These are phyloP conservation scores for Corella eumyota DNA, from an alignment of 23 tunicate genomes.

Conservation along the genomic window DNA sequence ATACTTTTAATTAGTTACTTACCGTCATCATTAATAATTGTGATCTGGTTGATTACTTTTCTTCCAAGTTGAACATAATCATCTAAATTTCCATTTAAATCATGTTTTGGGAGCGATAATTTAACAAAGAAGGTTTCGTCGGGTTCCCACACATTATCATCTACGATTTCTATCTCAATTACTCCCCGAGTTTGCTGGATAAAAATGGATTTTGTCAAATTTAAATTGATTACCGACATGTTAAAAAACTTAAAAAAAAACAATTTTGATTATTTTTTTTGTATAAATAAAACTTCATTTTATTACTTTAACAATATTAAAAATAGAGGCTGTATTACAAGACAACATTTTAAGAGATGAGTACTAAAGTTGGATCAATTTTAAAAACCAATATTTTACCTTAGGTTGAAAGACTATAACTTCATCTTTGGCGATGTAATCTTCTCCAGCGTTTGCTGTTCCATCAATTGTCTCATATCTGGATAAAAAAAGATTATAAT, in stretches of 20 bases:
- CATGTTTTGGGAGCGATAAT: slow-evolving; percentile 26
- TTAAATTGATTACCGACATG: too few species aligned
- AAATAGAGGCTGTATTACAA: too few species aligned
- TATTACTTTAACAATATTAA: too few species aligned
- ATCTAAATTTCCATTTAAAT: slow-evolving; percentile 9
- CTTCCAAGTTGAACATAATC: slow-evolving; percentile 57
- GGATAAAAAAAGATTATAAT: too few species aligned
- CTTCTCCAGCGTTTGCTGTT: slow-evolving; percentile 77
- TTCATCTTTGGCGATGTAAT: slow-evolving; percentile 41
- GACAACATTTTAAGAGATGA: too few species aligned
- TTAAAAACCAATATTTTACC: slow-evolving; percentile 17
- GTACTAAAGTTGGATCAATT: too few species aligned
- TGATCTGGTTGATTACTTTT: slow-evolving; percentile 84
- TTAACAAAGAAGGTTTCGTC: slow-evolving; percentile 96
- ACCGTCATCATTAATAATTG: slow-evolving; percentile 98
- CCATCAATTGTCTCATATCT: slow-evolving; percentile 92
- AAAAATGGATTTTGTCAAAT: too few species aligned
- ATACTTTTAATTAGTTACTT: too few species aligned
- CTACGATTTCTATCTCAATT: slow-evolving; percentile 76
- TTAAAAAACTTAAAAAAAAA: too few species aligned
- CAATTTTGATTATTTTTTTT: too few species aligned
- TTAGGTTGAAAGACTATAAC: slow-evolving; percentile 38
- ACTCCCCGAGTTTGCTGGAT: slow-evolving; percentile 43
- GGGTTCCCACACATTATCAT: slow-evolving; percentile 97
- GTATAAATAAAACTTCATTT: too few species aligned